Conservation (phyloP, 2,888 invertebrate species). For the Blastobasis adustella region DNA sequence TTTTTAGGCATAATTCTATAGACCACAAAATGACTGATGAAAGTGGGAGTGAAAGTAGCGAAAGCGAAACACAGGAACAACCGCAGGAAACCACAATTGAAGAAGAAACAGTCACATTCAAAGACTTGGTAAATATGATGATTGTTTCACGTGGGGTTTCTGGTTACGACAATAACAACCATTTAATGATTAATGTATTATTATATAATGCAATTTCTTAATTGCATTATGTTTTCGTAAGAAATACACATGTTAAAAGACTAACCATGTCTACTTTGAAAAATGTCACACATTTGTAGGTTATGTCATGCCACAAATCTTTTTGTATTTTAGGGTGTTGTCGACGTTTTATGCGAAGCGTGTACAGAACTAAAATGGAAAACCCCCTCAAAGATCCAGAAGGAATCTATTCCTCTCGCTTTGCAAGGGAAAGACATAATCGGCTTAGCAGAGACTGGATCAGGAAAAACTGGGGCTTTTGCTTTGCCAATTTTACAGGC, state of each 20-base stretch:
- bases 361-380: slow-evolving; percentile 96
- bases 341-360: slow-evolving; percentile 92
- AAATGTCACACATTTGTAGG: slow-evolving; percentile 21
- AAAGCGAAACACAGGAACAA: slow-evolving; percentile 27
- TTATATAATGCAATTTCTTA: slow-evolving; percentile 5
- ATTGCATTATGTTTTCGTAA: not conserved
- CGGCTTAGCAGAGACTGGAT: slow-evolving; percentile 87
- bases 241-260: not conserved
- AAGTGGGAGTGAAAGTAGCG: slow-evolving; percentile 37
- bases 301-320: slow-evolving; percentile 18
- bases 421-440: slow-evolving; percentile 85
- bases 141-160: not conserved
- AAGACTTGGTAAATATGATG: slow-evolving; percentile 51
- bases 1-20: no score
- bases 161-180: not conserved
- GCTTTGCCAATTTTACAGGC: slow-evolving; percentile 96
- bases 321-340: slow-evolving; percentile 82
- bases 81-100: slow-evolving; percentile 28
- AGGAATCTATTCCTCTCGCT: slow-evolving; percentile 93
- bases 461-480: slow-evolving; percentile 98
- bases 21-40: slow-evolving; percentile 45
- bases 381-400: slow-evolving; percentile 94
- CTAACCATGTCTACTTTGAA: not conserved
- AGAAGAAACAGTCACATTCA: slow-evolving; percentile 57
- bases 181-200: not conserved